Evolutionary conservation across 2,888 invertebrate genomes (phyloP).

Genomic region (Sialis fuliginosa): DNA sequence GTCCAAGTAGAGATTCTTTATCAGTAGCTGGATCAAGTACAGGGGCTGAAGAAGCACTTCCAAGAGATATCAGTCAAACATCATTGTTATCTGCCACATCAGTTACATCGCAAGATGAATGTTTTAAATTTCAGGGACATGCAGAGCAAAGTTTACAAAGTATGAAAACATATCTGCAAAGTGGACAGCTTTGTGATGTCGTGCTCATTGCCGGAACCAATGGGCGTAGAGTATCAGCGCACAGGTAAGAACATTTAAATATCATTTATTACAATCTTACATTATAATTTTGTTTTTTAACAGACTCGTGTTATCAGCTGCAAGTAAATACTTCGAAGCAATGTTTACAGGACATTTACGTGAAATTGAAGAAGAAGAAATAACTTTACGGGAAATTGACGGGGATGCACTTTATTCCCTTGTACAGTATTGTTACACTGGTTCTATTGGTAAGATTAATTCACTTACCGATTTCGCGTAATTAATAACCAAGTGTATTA

Average conservation of each 20-base stretch:
- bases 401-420: conserved; percentile 71
- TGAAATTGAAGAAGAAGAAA: conserved; percentile 68
- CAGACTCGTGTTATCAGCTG: conserved; percentile 75
- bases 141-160: conserved; percentile 64
- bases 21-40: conserved; percentile 16
- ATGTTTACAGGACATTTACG: conserved; percentile 85
- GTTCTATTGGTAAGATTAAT: conserved; percentile 32
- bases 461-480: neutral
- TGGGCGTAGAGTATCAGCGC: conserved; percentile 33
- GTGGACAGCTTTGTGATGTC: conserved; percentile 75
- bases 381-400: conserved; percentile 69
- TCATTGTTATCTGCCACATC: conserved; percentile 40
- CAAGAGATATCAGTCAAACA: conserved; percentile 46
- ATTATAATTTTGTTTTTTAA: conserved; percentile 8
- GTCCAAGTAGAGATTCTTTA: conserved; percentile 21
- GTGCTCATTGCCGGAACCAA: conserved; percentile 59
- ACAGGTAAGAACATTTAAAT: conserved; percentile 17
- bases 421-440: conserved; percentile 84
- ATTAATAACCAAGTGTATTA: neutral
- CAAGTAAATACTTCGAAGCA: conserved; percentile 87
- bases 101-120: conserved; percentile 54
- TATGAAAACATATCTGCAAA: conserved; percentile 67
- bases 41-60: conserved; percentile 34
- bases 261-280: neutral
- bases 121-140: conserved; percentile 59